phyloP scores from a whole-genome alignment of 2,113 vertebrate genomes.

The Willisornis vidua region DNA sequence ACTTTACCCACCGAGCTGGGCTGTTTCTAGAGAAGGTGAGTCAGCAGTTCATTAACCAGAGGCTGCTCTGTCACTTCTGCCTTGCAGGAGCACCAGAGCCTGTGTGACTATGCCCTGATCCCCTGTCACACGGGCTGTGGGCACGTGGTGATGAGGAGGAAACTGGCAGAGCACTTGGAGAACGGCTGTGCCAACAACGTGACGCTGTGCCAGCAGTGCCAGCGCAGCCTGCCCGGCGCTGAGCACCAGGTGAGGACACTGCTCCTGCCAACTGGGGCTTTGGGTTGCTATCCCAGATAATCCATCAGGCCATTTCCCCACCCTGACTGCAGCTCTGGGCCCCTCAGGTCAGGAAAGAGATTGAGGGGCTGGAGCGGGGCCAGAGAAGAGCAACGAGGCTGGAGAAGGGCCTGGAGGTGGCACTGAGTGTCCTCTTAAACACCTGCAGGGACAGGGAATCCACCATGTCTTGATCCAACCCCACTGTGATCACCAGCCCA shows the following conservation, averaged over 20 bases:
- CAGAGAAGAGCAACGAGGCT: no score
- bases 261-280: neutral
- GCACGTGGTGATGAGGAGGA: conserved; percentile 70
- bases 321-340: neutral
- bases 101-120: conserved; percentile 76
- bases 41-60: neutral
- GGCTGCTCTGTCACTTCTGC: neutral
- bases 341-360: no score
- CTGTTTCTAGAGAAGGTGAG: neutral
- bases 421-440: no score
- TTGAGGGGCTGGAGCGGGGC: no score
- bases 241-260: conserved; percentile 61
- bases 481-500: no score
- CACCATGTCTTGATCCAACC: no score
- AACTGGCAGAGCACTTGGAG: conserved; percentile 74
- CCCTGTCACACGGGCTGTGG: conserved; percentile 78
- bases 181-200: conserved; percentile 73
- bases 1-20: neutral
- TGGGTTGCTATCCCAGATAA: neutral
- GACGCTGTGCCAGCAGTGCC: conserved; percentile 54
- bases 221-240: conserved; percentile 36
- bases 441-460: no score
- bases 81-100: conserved; percentile 75
- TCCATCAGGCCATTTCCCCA: neutral
- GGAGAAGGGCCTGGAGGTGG: no score